Percentiles rank a stretch among this genome's conserved stretches.
These are phyloP conservation scores for Cephonodes hylas DNA, from an alignment of 2,888 invertebrate genomes.

Conservation along the genomic window DNA sequence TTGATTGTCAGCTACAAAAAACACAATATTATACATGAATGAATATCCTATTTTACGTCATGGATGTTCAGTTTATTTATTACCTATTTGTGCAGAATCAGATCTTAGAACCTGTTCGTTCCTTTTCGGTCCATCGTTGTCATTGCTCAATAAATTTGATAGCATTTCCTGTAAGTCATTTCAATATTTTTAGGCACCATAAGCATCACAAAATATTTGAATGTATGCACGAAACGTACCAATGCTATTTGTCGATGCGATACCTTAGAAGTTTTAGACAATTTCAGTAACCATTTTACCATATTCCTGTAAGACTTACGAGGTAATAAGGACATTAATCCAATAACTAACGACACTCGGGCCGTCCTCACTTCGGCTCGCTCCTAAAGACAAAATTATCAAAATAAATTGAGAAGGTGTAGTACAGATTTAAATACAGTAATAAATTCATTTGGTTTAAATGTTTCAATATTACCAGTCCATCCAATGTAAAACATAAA, in stretches of 20 bases:
- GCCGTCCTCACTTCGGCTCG: constrained; percentile 60
- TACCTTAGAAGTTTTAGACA: constrained; percentile 58
- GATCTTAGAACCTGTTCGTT: constrained; percentile 4
- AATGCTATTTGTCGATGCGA: constrained; percentile 65
- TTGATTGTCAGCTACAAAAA: constrained; percentile 16
- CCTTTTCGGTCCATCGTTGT: constrained; percentile 44
- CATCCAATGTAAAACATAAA: constrained; percentile 60
- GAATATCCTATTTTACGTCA: background rate
- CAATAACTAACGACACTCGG: constrained; percentile 60
- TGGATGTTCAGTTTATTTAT: constrained; percentile 9
- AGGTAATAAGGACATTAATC: constrained; percentile 67
- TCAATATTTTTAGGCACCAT: background rate
- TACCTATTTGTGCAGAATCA: background rate
- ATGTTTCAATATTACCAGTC: constrained; percentile 53
- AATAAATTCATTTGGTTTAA: background rate
- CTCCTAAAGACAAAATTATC: constrained; percentile 47
- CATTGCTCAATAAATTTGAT: constrained; percentile 54
- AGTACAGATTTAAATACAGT: background rate
- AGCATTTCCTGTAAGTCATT: constrained; percentile 55
- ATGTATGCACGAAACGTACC: constrained; percentile 40
- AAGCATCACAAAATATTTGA: background rate
- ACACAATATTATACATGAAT: background rate
- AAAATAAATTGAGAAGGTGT: background rate
- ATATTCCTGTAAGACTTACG: constrained; percentile 50
- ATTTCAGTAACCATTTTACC: constrained; percentile 62